These are phyloP conservation scores for Crepidodera aurea DNA, from an alignment of 2,888 invertebrate species.

Conservation along the genomic window DNA sequence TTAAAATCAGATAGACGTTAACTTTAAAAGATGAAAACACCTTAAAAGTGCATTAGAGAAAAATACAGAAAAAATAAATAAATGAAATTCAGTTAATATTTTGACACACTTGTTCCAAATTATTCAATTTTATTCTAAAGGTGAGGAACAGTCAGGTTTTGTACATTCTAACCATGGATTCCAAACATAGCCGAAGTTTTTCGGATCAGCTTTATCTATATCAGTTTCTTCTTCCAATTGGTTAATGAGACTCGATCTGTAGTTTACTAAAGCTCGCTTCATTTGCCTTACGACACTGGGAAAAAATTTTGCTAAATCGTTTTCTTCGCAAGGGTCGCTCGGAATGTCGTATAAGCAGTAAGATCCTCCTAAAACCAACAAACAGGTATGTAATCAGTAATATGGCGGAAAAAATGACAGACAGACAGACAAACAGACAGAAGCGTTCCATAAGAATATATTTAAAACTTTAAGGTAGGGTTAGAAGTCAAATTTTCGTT, in stretches of 20 bases:
- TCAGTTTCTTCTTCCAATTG: conserved; percentile 65
- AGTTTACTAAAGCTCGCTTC: conserved; percentile 63
- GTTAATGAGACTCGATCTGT: conserved; percentile 65
- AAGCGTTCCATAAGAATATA: too few species aligned
- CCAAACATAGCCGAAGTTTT: conserved; percentile 76
- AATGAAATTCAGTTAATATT: too few species aligned
- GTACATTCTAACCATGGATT: conserved; percentile 68
- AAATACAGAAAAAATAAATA: too few species aligned
- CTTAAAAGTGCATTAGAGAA: too few species aligned
- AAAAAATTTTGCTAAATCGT: conserved; percentile 68
- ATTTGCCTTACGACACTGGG: conserved; percentile 65
- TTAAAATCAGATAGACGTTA: too few species aligned
- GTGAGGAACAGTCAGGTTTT: conserved; percentile 43
- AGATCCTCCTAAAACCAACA: conserved; percentile 60
- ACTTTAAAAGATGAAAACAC: too few species aligned
- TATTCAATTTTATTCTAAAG: conserved; percentile 1
- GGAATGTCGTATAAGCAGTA: conserved; percentile 81
- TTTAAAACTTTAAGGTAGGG: too few species aligned
- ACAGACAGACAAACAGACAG: too few species aligned
- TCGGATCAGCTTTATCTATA: conserved; percentile 71
- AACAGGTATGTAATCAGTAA: too few species aligned
- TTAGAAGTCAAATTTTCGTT: too few species aligned
- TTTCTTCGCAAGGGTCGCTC: conserved; percentile 81
- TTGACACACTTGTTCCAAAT: too few species aligned
- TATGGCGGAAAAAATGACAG: too few species aligned